phyloP scores from a whole-genome alignment of 2,888 invertebrate genomes.

The Eueremaeus valkanovi region DNA sequence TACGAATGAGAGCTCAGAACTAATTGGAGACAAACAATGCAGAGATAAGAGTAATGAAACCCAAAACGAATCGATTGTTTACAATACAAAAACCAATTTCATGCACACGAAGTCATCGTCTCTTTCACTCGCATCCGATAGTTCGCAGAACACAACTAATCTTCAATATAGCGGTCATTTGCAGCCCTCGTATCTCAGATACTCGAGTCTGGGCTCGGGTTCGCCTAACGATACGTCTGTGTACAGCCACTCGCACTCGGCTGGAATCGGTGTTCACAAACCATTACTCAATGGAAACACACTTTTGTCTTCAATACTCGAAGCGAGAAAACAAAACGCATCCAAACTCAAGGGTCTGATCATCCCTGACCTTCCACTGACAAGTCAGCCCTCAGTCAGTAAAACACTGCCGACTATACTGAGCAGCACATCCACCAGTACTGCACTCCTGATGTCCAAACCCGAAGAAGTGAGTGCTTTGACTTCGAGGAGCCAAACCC shows the following conservation, averaged over 20 bases:
- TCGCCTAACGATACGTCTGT: not conserved
- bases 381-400: constrained; percentile 67
- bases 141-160: not conserved
- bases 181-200: constrained; percentile 36
- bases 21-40: not conserved
- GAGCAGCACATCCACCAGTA: constrained; percentile 39
- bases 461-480: constrained; percentile 38
- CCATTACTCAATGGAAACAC: constrained; percentile 6
- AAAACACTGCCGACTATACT: constrained; percentile 44
- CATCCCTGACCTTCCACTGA: constrained; percentile 66
- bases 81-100: not conserved
- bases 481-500: constrained; percentile 35
- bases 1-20: not conserved
- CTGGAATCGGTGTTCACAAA: constrained; percentile 24
- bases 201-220: constrained; percentile 19
- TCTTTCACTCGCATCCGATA: constrained; percentile 3
- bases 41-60: not conserved
- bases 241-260: not conserved
- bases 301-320: constrained; percentile 24
- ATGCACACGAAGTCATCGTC: constrained; percentile 18
- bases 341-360: constrained; percentile 81
- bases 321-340: constrained; percentile 70
- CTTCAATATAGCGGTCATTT: constrained; percentile 35
- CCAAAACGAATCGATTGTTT: not conserved
- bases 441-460: not conserved